Percentiles rank a stretch among this genome's conserved stretches.
phyloP scores from a whole-genome alignment of 2,113 vertebrate species.

The Hippocampus mohnikei region DNA sequence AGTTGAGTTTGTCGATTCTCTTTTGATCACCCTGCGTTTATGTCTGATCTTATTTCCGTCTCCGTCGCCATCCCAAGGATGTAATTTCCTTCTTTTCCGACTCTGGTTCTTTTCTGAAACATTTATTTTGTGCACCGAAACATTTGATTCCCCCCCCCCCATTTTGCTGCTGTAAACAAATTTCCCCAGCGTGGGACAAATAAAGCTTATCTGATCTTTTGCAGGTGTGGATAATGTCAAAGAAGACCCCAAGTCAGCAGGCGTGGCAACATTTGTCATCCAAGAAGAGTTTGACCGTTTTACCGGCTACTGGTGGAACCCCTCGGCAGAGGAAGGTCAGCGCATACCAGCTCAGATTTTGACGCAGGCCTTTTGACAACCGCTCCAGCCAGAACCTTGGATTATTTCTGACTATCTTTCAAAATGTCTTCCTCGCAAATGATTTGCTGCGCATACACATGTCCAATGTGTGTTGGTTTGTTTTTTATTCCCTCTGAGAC shows the following conservation, averaged over 20 bases:
- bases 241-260: conserved; percentile 91
- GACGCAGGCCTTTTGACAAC: background rate
- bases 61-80: no score
- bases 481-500: conserved; percentile 57
- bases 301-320: conserved; percentile 97
- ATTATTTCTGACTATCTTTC: background rate
- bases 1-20: no score
- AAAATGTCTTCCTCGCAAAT: background rate
- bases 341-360: background rate
- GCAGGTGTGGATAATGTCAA: conserved; percentile 86
- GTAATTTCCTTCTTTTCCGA: background rate
- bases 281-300: conserved; percentile 98
- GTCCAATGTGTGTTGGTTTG: background rate
- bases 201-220: no score
- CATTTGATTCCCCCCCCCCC: no score
- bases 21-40: no score
- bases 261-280: conserved; percentile 95
- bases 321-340: conserved; percentile 83
- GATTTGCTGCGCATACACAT: background rate
- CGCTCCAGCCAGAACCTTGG: background rate
- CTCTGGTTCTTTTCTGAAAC: no score
- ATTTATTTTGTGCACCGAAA: no score
- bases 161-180: no score
- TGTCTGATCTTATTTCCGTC: no score
- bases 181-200: no score